A percentile compares a stretch with the other conserved stretches of the same genome.
phyloP scores from a whole-genome alignment of 2,888 invertebrate species.

The Idaea straminata region DNA sequence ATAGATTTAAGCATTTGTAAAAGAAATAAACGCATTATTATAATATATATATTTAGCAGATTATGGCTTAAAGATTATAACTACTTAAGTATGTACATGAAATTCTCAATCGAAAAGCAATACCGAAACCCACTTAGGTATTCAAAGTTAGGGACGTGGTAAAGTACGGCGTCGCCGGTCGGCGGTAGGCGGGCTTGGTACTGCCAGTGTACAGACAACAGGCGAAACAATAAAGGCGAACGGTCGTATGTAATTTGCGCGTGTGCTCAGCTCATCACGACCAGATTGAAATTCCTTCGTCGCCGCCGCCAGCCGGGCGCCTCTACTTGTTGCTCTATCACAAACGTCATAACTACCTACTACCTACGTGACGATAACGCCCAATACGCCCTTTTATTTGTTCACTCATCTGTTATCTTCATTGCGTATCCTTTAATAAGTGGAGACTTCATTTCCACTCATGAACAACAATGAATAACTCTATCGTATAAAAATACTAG shows the following conservation, averaged over 20 bases:
- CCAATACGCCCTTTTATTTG: conserved; percentile 53
- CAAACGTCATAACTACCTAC: conserved; percentile 69
- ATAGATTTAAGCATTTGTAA: no score
- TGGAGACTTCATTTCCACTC: conserved; percentile 1
- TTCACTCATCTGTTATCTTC: conserved; percentile 23
- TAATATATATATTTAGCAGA: not conserved
- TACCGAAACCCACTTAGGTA: not conserved
- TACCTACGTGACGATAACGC: conserved; percentile 56
- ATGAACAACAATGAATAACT: not conserved
- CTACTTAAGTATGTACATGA: not conserved
- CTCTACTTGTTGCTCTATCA: conserved; percentile 64
- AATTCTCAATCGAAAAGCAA: not conserved
- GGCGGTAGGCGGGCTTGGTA: not conserved
- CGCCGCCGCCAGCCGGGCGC: conserved; percentile 64
- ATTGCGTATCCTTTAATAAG: conserved; percentile 18
- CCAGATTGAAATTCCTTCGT: conserved; percentile 75
- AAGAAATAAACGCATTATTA: no score
- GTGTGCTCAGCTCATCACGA: conserved; percentile 65
- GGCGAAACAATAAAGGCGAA: conserved; percentile 43
- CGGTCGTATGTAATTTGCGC: conserved; percentile 68
- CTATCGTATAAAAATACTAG: not conserved
- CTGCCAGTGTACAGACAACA: conserved; percentile 31
- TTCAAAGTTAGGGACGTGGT: conserved; percentile 1
- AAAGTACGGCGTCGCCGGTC: not conserved
- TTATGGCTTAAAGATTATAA: not conserved